Evolutionary conservation across 2,888 invertebrate species (phyloP).

Genomic region (Dynastes tityus): DNA sequence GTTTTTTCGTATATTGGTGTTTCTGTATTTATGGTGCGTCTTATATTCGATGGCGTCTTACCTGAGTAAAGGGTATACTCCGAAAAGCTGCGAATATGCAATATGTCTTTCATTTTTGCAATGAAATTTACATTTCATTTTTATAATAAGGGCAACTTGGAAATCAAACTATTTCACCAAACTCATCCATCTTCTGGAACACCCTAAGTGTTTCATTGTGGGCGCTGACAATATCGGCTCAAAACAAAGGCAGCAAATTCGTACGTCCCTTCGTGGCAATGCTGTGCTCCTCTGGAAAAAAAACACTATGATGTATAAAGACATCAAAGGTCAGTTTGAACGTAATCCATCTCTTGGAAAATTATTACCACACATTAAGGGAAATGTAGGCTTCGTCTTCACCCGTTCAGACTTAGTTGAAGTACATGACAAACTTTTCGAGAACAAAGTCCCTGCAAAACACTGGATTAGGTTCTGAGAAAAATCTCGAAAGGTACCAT

Average conservation of each 20-base stretch:
- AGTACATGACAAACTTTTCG: constrained; percentile 89
- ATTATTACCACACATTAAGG: constrained; percentile 94
- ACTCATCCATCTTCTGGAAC: constrained; percentile 95
- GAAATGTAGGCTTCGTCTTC: constrained; percentile 99
- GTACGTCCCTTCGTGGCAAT: constrained; percentile 91
- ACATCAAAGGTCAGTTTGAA: constrained; percentile 97
- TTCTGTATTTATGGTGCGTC: too few species aligned
- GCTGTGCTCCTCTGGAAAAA: constrained; percentile 99
- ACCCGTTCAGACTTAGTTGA: constrained; percentile 96
- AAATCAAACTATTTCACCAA: constrained; percentile 98
- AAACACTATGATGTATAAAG: constrained; percentile 99
- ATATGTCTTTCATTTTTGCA: too few species aligned
- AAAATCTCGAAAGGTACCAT: constrained; percentile 98
- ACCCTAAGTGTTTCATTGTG: constrained; percentile 99
- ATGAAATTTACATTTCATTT: too few species aligned
- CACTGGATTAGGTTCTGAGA: constrained; percentile 98
- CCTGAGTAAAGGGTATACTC: too few species aligned
- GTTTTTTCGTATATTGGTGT: too few species aligned
- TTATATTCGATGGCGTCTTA: too few species aligned
- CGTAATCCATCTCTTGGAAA: constrained; percentile 95
- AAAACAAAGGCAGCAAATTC: constrained; percentile 99
- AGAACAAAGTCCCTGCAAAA: constrained; percentile 99
- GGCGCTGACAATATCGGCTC: constrained; percentile 99
- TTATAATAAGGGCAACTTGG: constrained; percentile 82
- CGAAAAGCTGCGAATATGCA: too few species aligned